Conservation (phyloP, 2,888 invertebrate species). For the Aromia moschata region DNA sequence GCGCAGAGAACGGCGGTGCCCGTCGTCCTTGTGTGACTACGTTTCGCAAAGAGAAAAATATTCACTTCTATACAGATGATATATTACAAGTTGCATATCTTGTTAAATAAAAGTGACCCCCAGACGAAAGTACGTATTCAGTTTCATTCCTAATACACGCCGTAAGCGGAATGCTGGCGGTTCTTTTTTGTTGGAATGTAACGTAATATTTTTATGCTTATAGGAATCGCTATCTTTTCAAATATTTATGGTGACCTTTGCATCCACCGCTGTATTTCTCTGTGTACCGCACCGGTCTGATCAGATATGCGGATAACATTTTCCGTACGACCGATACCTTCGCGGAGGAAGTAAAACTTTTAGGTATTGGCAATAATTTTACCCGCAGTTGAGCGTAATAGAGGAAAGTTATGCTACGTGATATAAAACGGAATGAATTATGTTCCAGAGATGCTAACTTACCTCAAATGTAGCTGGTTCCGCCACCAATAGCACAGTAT, state of each 20-base stretch:
- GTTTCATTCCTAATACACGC: not conserved
- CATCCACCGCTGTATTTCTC: slow-evolving; percentile 16
- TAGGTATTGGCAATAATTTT: not conserved
- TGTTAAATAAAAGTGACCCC: no score
- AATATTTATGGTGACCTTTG: slow-evolving; percentile 23
- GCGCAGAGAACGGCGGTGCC: no score
- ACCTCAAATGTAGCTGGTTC: no score
- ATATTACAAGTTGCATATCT: no score
- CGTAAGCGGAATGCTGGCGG: slow-evolving; percentile 2
- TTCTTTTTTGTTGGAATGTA: slow-evolving; percentile 18
- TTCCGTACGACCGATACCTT: slow-evolving; percentile 2
- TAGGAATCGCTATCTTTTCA: slow-evolving; percentile 19
- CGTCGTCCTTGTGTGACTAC: no score
- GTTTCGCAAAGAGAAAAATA: no score
- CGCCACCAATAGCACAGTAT: no score
- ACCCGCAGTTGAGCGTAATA: not conserved
- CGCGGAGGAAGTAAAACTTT: slow-evolving; percentile 2
- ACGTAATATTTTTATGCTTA: slow-evolving; percentile 27
- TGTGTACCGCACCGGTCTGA: slow-evolving; percentile 1
- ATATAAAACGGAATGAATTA: no score
- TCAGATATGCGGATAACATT: slow-evolving; percentile 7
- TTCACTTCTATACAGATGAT: no score
- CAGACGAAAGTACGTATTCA: no score
- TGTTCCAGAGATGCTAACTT: no score
- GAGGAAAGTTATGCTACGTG: not conserved